Conservation (phyloP, 1,140 invertebrate species). For the Nilaparvata lugens region DNA sequence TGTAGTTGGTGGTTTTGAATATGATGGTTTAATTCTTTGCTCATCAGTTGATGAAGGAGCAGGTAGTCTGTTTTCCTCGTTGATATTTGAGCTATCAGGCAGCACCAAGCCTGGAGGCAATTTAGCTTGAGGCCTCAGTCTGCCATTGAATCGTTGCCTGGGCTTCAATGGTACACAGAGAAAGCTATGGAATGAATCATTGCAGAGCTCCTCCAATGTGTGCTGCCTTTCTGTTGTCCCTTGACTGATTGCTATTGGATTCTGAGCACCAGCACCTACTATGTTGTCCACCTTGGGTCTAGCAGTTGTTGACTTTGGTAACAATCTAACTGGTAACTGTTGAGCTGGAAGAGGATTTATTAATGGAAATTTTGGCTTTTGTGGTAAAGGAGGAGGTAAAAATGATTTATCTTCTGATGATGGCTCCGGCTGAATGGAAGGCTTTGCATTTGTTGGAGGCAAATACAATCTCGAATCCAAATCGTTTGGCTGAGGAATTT, state of each 20-base stretch:
- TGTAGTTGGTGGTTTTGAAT: too few relatives aligned
- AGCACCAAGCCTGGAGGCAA: conserved; percentile 6
- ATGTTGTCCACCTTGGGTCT: not conserved
- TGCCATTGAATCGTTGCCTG: conserved; percentile 16
- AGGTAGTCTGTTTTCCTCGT: not conserved
- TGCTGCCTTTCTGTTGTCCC: not conserved
- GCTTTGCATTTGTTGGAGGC: too few relatives aligned
- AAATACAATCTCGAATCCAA: too few relatives aligned
- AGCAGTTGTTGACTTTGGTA: too few relatives aligned
- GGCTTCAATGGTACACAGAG: conserved; percentile 17
- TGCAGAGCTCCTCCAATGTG: conserved; percentile 18
- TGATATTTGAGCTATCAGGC: not conserved
- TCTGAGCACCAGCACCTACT: not conserved
- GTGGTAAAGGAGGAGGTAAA: too few relatives aligned
- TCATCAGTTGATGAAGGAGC: not conserved
- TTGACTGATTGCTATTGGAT: not conserved
- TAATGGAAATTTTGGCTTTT: too few relatives aligned
- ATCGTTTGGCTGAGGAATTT: too few relatives aligned
- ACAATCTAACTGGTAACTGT: too few relatives aligned
- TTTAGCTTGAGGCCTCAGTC: conserved; percentile 13
- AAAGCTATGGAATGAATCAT: conserved; percentile 21
- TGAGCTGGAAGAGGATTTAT: too few relatives aligned
- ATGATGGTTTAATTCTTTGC: not conserved
- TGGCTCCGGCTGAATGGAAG: too few relatives aligned
- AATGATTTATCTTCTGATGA: too few relatives aligned